Percentiles rank a stretch among this genome's conserved stretches.
Evolutionary conservation across 2,797 vertebrate species (phyloP).

Genomic region (Euphonia xanthogaster): DNA sequence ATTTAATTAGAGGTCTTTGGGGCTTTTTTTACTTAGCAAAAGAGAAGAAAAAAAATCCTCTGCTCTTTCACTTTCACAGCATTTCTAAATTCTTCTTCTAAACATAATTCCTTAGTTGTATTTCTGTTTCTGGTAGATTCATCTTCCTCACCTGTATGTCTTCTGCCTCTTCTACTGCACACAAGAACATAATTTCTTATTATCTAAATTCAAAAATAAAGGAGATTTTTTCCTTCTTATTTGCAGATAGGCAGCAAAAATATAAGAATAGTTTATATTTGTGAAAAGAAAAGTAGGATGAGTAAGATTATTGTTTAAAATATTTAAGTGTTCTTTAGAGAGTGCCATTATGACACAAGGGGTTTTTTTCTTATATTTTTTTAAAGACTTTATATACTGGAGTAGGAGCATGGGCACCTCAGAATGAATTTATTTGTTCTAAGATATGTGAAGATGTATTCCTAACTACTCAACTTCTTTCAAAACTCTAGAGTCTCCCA

Average conservation of each 20-base stretch:
- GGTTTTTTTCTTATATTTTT: neutral
- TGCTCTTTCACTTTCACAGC: neutral
- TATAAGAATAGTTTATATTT: neutral
- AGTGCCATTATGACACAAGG: neutral
- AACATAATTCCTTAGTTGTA: neutral
- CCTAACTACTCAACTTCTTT: neutral
- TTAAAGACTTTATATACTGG: neutral
- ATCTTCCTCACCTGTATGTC: neutral
- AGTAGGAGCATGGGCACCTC: neutral
- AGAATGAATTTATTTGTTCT: neutral
- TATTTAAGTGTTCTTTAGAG: neutral
- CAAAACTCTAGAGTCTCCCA: neutral
- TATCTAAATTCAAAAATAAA: neutral
- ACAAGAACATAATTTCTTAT: neutral
- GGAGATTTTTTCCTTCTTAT: neutral
- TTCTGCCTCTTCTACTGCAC: neutral
- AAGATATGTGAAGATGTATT: neutral
- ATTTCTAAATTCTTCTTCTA: neutral
- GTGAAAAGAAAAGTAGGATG: neutral
- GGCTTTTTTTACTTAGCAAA: neutral
- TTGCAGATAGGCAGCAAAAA: neutral
- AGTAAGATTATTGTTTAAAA: neutral
- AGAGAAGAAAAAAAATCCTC: neutral
- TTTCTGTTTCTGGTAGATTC: neutral
- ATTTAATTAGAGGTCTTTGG: neutral